phyloP scores from a whole-genome alignment of 2,888 invertebrate species.

The Serripes groenlandicus region DNA sequence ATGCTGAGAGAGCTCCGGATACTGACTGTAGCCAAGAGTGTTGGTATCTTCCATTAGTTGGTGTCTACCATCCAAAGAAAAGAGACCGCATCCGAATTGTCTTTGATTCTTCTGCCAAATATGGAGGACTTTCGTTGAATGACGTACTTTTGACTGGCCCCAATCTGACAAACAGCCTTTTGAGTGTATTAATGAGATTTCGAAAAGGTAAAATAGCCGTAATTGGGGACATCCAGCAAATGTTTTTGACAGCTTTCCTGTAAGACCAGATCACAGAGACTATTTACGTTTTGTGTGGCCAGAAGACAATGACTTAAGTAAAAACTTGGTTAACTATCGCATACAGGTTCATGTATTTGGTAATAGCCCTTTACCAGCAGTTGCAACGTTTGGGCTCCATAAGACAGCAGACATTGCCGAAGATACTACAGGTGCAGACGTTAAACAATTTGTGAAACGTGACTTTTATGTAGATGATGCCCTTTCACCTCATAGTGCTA shows the following conservation, averaged over 20 bases:
- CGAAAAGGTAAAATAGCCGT: slow-evolving; percentile 48
- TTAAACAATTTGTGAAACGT: too few species aligned
- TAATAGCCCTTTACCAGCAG: too few species aligned
- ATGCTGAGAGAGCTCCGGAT: slow-evolving; percentile 45
- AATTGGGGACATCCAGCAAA: slow-evolving; percentile 62
- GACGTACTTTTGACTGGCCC: slow-evolving; percentile 11
- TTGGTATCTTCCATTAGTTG: slow-evolving; percentile 63
- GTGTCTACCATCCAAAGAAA: slow-evolving; percentile 24
- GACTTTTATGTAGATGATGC: too few species aligned
- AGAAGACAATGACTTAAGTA: slow-evolving; percentile 47
- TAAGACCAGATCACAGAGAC: slow-evolving; percentile 55
- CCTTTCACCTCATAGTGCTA: too few species aligned
- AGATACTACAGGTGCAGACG: too few species aligned
- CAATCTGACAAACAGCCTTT: slow-evolving; percentile 56
- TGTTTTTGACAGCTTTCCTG: slow-evolving; percentile 64
- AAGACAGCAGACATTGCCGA: too few species aligned
- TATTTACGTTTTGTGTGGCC: slow-evolving; percentile 69
- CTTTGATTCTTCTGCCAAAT: slow-evolving; percentile 59
- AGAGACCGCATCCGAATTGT: slow-evolving; percentile 40
- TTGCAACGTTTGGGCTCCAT: too few species aligned
- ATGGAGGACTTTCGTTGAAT: slow-evolving; percentile 25
- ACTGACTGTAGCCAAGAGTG: slow-evolving; percentile 27
- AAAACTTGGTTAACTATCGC: slow-evolving; percentile 59
- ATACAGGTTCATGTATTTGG: too few species aligned
- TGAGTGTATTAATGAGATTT: slow-evolving; percentile 58